Evolutionary conservation across 1,140 invertebrate species (phyloP).

Genomic region (Daktulosphaira vitifoliae): DNA sequence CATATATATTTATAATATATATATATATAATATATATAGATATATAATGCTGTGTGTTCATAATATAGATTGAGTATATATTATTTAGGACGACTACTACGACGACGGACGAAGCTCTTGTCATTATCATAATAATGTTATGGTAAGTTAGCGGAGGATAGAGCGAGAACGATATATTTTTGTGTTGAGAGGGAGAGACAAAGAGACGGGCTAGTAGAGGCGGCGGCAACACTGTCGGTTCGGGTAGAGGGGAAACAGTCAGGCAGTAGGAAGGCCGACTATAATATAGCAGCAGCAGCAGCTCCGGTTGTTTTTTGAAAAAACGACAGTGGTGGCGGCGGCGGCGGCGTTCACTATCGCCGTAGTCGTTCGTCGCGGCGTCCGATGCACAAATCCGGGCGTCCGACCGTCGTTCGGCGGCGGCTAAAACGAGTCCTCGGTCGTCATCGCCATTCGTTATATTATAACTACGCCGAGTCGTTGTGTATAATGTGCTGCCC

Average conservation of each 20-base stretch:
- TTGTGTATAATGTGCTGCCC: not conserved
- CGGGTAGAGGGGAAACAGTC: not conserved
- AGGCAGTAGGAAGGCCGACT: no score
- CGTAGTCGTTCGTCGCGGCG: not conserved
- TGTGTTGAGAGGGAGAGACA: constrained; percentile 8
- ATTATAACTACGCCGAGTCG: constrained; percentile 1
- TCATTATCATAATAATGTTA: constrained; percentile 23
- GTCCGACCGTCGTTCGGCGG: constrained; percentile 26
- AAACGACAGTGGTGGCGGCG: not conserved
- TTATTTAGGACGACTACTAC: no score
- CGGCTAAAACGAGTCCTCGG: constrained; percentile 31
- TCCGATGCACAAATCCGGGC: constrained; percentile 25
- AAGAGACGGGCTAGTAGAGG: not conserved
- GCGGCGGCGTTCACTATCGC: constrained; percentile 18
- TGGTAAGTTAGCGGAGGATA: constrained; percentile 6
- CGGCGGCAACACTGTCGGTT: not conserved
- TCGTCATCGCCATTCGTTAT: no score
- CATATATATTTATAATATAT: no score
- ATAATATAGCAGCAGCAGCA: no score
- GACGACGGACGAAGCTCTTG: not conserved
- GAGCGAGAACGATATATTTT: constrained; percentile 29
- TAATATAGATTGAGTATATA: no score
- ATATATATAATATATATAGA: no score
- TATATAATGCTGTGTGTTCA: no score
- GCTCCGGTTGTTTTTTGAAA: no score